Conservation (phyloP, 2,113 vertebrate genomes). For the Myotis yumanensis region DNA sequence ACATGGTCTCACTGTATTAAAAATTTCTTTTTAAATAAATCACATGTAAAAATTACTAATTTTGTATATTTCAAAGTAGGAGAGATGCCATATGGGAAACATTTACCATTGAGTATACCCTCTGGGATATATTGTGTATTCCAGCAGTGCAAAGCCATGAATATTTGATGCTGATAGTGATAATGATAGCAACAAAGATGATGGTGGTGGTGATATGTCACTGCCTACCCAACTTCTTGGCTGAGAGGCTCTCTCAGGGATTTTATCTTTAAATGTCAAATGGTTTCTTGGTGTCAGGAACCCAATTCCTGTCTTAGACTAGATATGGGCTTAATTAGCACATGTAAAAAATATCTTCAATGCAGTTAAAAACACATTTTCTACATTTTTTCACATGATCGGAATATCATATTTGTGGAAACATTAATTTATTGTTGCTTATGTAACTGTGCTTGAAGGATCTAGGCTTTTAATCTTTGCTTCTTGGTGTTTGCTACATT, state of each 20-base stretch:
- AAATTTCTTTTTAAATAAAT: background rate
- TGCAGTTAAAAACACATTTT: conserved; percentile 18
- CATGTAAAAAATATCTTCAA: background rate
- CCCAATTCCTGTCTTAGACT: background rate
- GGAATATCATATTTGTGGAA: conserved; percentile 25
- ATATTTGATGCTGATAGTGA: background rate
- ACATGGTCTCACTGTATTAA: background rate
- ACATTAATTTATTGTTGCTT: conserved; percentile 42
- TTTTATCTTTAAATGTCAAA: background rate
- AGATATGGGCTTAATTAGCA: background rate
- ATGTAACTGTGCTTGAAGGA: conserved; percentile 13
- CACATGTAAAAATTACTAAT: background rate
- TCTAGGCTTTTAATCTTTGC: conserved; percentile 50
- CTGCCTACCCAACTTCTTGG: background rate
- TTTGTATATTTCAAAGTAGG: background rate
- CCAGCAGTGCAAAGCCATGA: background rate
- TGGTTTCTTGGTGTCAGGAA: background rate
- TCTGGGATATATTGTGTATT: background rate
- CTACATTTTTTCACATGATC: background rate
- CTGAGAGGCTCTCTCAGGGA: background rate
- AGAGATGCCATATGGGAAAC: background rate
- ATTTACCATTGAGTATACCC: background rate
- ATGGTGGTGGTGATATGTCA: background rate
- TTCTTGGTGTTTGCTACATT: conserved; percentile 45
- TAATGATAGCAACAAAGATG: background rate